Conservation (phyloP, 2,888 invertebrate genomes). For the Platypus cylindrus region DNA sequence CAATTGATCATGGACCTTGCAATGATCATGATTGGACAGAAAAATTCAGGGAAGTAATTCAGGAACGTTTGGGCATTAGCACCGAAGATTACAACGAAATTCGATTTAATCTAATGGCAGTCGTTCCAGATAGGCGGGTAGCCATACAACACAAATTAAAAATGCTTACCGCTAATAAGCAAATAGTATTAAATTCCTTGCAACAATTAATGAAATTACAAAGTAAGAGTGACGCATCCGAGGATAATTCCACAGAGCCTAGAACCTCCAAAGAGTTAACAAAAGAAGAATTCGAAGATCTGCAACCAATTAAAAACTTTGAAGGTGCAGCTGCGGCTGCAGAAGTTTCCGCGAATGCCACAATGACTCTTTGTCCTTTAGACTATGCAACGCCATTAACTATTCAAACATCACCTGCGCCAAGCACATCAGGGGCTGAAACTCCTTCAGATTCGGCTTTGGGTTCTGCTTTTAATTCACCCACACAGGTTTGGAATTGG, state of each 20-base stretch:
- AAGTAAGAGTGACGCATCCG: constrained; percentile 24
- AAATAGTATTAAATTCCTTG: constrained; percentile 70
- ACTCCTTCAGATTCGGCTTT: constrained; percentile 54
- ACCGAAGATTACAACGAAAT: constrained; percentile 90
- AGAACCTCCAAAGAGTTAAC: constrained; percentile 4
- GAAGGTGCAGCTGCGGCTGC: constrained; percentile 12
- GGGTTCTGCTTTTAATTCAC: constrained; percentile 52
- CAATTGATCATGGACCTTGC: constrained; percentile 95
- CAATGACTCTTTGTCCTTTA: constrained; percentile 38
- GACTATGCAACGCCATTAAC: constrained; percentile 55
- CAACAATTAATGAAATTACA: constrained; percentile 47
- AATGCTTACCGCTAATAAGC: constrained; percentile 74
- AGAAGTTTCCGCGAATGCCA: constrained; percentile 6
- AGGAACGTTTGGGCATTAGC: constrained; percentile 75
- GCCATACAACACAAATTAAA: constrained; percentile 79
- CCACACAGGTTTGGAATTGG: constrained; percentile 38
- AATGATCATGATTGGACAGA: constrained; percentile 85
- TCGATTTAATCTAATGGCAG: constrained; percentile 92
- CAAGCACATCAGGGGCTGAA: constrained; percentile 55
- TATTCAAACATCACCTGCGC: constrained; percentile 57
- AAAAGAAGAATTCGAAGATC: constrained; percentile 11
- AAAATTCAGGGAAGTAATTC: constrained; percentile 86
- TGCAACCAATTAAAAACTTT: no score
- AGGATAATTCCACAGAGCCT: background rate
- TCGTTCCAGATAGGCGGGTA: constrained; percentile 84